Percentiles rank a stretch among this genome's conserved stretches.
Conservation (phyloP, 2,113 vertebrate genomes). For the Nothoprocta perdicaria region DNA sequence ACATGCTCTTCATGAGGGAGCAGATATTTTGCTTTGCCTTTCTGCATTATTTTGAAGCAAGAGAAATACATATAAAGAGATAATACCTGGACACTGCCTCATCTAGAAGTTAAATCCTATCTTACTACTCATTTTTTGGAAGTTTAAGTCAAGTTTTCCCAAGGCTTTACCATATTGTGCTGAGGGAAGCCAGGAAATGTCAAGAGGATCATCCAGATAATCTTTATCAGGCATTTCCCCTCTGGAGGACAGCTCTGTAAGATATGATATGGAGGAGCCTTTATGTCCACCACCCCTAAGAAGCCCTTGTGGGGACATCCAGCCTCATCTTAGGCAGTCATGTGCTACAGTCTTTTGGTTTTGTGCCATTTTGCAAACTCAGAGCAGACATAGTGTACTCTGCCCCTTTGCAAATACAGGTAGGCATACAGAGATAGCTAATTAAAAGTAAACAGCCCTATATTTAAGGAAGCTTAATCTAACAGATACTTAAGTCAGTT, state of each 20-base stretch:
- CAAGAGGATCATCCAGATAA: neutral
- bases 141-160: neutral
- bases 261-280: neutral
- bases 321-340: neutral
- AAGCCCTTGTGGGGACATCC: neutral
- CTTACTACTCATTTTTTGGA: neutral
- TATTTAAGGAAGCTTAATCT: constrained; percentile 34
- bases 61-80: neutral
- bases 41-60: neutral
- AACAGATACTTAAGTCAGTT: neutral
- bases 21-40: neutral
- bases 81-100: neutral
- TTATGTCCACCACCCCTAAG: neutral
- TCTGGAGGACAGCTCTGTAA: neutral
- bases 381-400: neutral
- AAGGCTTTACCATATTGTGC: neutral
- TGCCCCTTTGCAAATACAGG: neutral
- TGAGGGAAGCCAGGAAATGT: neutral
- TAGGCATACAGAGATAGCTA: neutral
- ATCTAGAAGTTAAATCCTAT: neutral
- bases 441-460: constrained; percentile 53
- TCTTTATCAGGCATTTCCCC: neutral
- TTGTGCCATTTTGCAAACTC: neutral
- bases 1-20: neutral
- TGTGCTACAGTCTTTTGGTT: neutral